Evolutionary conservation across 2,888 invertebrate genomes (phyloP).

Genomic region (Drosophila macrospina): DNA sequence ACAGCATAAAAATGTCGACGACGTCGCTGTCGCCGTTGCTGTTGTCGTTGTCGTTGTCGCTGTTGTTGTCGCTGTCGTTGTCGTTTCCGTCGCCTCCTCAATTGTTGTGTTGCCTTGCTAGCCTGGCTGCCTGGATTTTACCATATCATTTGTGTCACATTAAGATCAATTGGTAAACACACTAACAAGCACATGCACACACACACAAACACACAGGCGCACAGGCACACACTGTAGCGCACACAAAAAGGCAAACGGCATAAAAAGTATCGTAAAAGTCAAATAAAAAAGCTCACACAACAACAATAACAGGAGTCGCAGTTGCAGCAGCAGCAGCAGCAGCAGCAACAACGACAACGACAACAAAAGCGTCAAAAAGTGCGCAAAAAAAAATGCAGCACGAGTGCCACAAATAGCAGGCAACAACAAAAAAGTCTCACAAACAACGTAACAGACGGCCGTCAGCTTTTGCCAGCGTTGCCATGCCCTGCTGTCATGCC

Average conservation of each 20-base stretch:
- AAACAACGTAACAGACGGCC: slow-evolving; percentile 63
- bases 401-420: slow-evolving; percentile 61
- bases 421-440: slow-evolving; percentile 38
- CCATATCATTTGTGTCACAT: slow-evolving; percentile 84
- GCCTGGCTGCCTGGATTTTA: slow-evolving; percentile 71
- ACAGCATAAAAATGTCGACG: slow-evolving; percentile 74
- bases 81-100: slow-evolving; percentile 40
- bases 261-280: slow-evolving; percentile 77
- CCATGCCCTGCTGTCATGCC: slow-evolving; percentile 67
- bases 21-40: slow-evolving; percentile 32
- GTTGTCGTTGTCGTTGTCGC: slow-evolving; percentile 17
- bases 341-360: slow-evolving; percentile 31
- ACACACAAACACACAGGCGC: slow-evolving; percentile 13
- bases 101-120: slow-evolving; percentile 65
- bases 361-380: slow-evolving; percentile 75
- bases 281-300: slow-evolving; percentile 65
- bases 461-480: slow-evolving; percentile 58
- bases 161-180: slow-evolving; percentile 84
- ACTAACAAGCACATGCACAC: slow-evolving; percentile 34
- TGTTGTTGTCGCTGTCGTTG: slow-evolving; percentile 5
- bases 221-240: slow-evolving; percentile 9
- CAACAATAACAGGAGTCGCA: slow-evolving; percentile 48
- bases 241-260: slow-evolving; percentile 74
- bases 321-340: slow-evolving; percentile 34
- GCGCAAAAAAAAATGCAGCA: slow-evolving; percentile 65